Evolutionary conservation across 1,140 invertebrate genomes (phyloP).

Genomic region (Penaeus japonicus): DNA sequence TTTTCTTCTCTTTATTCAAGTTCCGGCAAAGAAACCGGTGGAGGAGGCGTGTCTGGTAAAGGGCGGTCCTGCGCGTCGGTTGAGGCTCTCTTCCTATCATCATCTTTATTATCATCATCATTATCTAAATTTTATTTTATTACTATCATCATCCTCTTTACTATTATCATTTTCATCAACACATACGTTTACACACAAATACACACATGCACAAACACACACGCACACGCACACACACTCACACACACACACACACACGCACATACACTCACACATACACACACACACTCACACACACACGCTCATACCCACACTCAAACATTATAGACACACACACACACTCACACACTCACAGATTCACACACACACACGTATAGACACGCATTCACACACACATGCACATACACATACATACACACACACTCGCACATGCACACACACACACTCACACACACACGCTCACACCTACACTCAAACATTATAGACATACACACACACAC

Average conservation of each 20-base stretch:
- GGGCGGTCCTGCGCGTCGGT: too few species aligned
- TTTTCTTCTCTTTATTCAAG: too few species aligned
- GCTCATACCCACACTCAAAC: neutral
- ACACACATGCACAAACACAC: neutral
- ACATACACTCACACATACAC: neutral
- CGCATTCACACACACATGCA: neutral
- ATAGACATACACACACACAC: neutral
- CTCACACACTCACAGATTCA: neutral
- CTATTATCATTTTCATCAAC: neutral
- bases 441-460: neutral
- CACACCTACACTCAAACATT: too few species aligned
- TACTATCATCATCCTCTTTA: neutral
- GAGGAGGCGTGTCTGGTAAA: neutral
- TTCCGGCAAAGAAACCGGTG: neutral
- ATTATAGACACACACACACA: too few species aligned
- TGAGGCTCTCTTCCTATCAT: neutral
- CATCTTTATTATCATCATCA: neutral
- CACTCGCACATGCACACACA: neutral
- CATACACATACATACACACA: neutral
- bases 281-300: neutral
- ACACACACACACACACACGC: neutral
- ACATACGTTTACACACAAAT: neutral
- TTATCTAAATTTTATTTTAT: neutral
- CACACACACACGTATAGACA: too few species aligned
- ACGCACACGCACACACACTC: neutral